Base-by-base conservation (phyloP, 2,888 invertebrate genomes). In the Chromoteleia sp. region DNA sequence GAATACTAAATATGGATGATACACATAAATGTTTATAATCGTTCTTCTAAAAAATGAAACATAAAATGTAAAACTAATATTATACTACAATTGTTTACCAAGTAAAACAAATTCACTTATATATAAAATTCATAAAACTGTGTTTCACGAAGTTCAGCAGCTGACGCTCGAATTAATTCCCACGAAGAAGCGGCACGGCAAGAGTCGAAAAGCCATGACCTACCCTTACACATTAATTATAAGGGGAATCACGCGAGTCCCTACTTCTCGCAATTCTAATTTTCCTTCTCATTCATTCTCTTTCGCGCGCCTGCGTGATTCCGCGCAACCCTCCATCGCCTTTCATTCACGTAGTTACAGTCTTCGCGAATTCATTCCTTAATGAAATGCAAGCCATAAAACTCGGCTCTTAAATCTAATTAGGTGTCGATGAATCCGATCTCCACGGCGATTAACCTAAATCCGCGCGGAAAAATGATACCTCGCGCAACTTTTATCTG, bases 181-280 rank as follows among this genome's bases (percentile, higher is more conserved):
- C 87, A 81, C 76, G 83, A 82, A 83, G 75, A 41, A 61, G 43
- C 39, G 70, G 52, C 74, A 52, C 58, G 75, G 61, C 74, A 52
- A 70, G 75, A 77, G 75, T 82, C 81, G 74, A 73, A 78, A 75
- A 68, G 74, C 88, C 89, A 85, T 87, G 91, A 91, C 91, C 91
- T 91, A 91, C 91, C 91, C 90, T 89, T 88, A 89, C 89, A 89
- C 90, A 91, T 91, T 91, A 91, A 91, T 91, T 91, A 91, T 90
- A 91, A 90, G 89, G 89, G 88, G 89, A 87, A 87, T 86, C 84
- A 84, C 83, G 83, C 81, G 71, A 82, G 79, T 84, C 85, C 83
- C 84, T 83, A 81, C 85, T 74, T 84, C 83, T 85, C 84, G 82
- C 84, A 79, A 83, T 81, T 81, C 83, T 83, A 85, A 81, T 80